These are phyloP conservation scores for Hymenochirus boettgeri DNA, from an alignment of 2,113 vertebrate genomes.

Conservation along the genomic window DNA sequence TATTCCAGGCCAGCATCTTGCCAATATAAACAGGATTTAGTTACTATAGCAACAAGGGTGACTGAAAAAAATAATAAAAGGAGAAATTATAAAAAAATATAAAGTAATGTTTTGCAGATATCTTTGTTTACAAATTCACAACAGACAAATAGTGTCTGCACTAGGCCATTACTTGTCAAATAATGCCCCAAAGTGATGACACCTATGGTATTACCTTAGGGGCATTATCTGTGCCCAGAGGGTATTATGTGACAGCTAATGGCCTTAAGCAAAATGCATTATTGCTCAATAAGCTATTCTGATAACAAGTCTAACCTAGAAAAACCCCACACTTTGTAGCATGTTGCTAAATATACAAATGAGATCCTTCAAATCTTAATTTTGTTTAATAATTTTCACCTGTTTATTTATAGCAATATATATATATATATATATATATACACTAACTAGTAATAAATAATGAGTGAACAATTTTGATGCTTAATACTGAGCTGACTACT, in stretches of 20 bases:
- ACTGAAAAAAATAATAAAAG: slow-evolving; percentile 15
- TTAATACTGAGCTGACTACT: too few species aligned
- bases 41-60: slow-evolving; percentile 22
- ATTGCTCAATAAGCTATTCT: slow-evolving; percentile 39
- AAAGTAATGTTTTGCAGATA: slow-evolving; percentile 24
- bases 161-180: slow-evolving; percentile 34
- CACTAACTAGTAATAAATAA: too few species aligned
- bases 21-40: slow-evolving; percentile 21
- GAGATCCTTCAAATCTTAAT: not conserved
- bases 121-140: slow-evolving; percentile 31
- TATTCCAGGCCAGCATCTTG: slow-evolving; percentile 2
- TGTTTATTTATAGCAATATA: not conserved
- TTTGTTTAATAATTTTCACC: not conserved
- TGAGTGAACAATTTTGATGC: too few species aligned
- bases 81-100: slow-evolving; percentile 16
- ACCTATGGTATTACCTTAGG: slow-evolving; percentile 40
- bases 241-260: slow-evolving; percentile 40
- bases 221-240: slow-evolving; percentile 35
- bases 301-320: slow-evolving; percentile 23
- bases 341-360: slow-evolving; percentile 20
- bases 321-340: slow-evolving; percentile 24
- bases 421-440: slow-evolving; percentile 1
- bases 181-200: slow-evolving; percentile 35
- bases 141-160: slow-evolving; percentile 23
- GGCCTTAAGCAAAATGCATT: slow-evolving; percentile 26